Base-by-base conservation (phyloP, 64 coral and sea anemone genomes). In the Montipora foliosa region DNA sequence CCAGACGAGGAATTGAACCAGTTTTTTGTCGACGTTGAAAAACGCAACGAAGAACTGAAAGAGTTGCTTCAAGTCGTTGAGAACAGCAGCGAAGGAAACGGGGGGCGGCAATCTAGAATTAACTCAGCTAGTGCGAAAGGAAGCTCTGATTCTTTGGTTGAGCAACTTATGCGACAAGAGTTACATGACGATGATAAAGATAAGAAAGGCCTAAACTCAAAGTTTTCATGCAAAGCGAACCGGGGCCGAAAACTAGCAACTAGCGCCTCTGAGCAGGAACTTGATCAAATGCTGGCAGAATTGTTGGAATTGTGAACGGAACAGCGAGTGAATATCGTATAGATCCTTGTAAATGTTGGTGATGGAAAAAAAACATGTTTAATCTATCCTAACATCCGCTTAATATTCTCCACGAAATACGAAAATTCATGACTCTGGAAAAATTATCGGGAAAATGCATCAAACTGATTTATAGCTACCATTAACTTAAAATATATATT, bases 211-310 rank as follows among this genome's bases (percentile, higher is more conserved):
- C 4, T 3, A 4, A 64, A 14, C 61, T 12, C 44, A 10, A 86
- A 21, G 7, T 8, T 46, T n/a, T 52, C 66, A 5, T 20, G 15
- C 19, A 20, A 68, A 16, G 44, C 29, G 19, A 68, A 1, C 37
- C 6, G 21, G 4, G 9, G 14, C 37, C 46, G 25, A 1, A 84
- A 84, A 68, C 61, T 84, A 15, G 16, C 20, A 19, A 44, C 66
- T 11, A 86, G 82, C 15, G 64, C 44, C 3, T 71, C 64, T 22
- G 64, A 86, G 24, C 29, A 86, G 50, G 82, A 86, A 71, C 64
- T 86, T 71, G 82, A 86, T 86, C 62, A 86, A 50, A 86, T 86
- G 82, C 19, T 86, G 5, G 82, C 82, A 7, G 82, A 72, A 22
- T 64, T 64, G 14, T 64, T 64, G 2, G 61, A 64, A 15, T 15